Evolutionary conservation across 2,888 invertebrate species (phyloP).

Genomic region (Podotricha telesiphe): DNA sequence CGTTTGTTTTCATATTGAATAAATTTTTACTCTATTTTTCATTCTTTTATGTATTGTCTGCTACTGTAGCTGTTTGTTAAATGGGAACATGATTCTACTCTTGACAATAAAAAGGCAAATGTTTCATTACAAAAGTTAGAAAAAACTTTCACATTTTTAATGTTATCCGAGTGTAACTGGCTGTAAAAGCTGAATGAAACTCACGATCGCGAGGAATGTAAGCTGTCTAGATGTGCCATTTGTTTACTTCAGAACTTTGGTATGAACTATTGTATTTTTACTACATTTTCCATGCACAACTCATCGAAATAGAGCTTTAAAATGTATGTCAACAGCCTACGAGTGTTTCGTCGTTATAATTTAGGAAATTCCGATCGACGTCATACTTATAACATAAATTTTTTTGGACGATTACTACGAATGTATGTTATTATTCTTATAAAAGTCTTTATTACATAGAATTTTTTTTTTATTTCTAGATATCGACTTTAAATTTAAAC

Average conservation of each 20-base stretch:
- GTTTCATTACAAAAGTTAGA: conserved; percentile 34
- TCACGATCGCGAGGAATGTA: conserved; percentile 6
- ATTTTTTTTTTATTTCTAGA: too few relatives aligned
- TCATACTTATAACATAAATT: neutral
- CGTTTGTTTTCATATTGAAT: conserved; percentile 42
- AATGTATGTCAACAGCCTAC: too few relatives aligned
- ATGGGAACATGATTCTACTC: conserved; percentile 34
- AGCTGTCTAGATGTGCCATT: conserved; percentile 7
- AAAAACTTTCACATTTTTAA: conserved; percentile 27
- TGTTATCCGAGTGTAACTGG: conserved; percentile 29
- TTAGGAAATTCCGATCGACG: neutral
- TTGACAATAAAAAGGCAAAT: conserved; percentile 38
- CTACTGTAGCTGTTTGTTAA: conserved; percentile 37
- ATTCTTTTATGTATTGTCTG: conserved; percentile 34
- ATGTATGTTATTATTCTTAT: too few relatives aligned
- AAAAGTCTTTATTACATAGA: too few relatives aligned
- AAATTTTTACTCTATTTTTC: conserved; percentile 38
- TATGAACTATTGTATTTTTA: neutral
- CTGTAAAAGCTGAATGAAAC: conserved; percentile 25
- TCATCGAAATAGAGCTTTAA: neutral
- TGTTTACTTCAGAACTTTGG: neutral
- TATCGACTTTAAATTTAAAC: too few relatives aligned
- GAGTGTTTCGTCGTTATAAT: neutral
- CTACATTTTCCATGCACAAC: neutral
- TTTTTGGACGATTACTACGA: neutral